Evolutionary conservation across 2,888 invertebrate species (phyloP).

Genomic region (Lagria hirta): DNA sequence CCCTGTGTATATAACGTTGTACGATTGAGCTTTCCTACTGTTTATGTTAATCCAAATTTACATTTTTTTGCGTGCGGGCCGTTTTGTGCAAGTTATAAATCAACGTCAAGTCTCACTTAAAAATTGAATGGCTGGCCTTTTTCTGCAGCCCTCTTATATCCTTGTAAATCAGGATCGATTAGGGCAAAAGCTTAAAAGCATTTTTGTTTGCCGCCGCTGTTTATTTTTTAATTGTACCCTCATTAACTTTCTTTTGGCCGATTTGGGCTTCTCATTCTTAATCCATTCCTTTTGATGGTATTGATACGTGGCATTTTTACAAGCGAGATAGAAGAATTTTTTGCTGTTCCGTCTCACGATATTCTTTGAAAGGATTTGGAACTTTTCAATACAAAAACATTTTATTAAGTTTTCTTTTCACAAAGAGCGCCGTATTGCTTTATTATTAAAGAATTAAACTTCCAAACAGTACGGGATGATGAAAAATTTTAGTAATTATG

Average conservation of each 20-base stretch:
- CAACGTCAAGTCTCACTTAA: conserved; percentile 47
- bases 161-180: conserved; percentile 41
- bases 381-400: conserved; percentile 34
- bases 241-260: conserved; percentile 27
- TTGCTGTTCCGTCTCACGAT: conserved; percentile 1
- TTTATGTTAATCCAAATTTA: not conserved
- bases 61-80: conserved; percentile 13
- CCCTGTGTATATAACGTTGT: conserved; percentile 7
- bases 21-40: conserved; percentile 17
- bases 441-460: conserved; percentile 35
- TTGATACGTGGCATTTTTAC: conserved; percentile 9
- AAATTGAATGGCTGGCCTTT: conserved; percentile 42
- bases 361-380: conserved; percentile 19
- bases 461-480: conserved; percentile 26
- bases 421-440: conserved; percentile 33
- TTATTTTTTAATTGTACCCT: conserved; percentile 45
- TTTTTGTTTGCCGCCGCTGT: conserved; percentile 44
- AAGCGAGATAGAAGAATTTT: conserved; percentile 5
- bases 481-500: conserved; percentile 32
- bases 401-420: conserved; percentile 34
- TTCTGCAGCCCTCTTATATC: conserved; percentile 34
- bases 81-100: conserved; percentile 40
- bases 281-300: conserved; percentile 9
- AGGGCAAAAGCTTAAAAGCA: conserved; percentile 41
- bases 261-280: not conserved